Conservation (phyloP, 2,113 vertebrate species). For the Phaethon lepturus region DNA sequence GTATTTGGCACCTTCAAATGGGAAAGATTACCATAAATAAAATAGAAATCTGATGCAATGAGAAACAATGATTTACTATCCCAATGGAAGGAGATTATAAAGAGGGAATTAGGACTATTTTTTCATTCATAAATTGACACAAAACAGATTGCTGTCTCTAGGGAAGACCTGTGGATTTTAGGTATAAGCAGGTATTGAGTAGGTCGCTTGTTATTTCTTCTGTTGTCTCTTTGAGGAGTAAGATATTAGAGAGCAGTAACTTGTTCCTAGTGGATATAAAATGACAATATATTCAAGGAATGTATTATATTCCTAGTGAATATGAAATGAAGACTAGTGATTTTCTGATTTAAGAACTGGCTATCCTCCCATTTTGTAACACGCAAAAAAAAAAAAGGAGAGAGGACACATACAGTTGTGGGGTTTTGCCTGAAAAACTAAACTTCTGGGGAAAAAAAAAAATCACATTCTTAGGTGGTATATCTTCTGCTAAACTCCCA, state of each 20-base stretch:
- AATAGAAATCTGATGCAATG: neutral
- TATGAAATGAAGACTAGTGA: neutral
- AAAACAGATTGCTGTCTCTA: neutral
- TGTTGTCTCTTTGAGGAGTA: neutral
- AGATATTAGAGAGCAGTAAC: neutral
- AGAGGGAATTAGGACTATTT: neutral
- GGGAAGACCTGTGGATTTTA: neutral
- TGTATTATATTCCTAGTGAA: neutral
- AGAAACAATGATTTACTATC: neutral
- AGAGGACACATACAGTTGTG: accelerated
- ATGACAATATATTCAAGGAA: neutral
- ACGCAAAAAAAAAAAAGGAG: neutral
- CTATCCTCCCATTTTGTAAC: neutral
- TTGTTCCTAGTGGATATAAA: neutral
- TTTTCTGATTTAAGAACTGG: neutral
- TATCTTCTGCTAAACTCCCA: neutral
- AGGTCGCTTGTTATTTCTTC: neutral
- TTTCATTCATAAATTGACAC: neutral
- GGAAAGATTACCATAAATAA: neutral
- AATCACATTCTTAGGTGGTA: accelerated
- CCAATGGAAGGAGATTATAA: neutral
- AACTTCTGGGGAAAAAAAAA: neutral
- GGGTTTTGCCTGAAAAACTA: neutral
- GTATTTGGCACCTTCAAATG: neutral
- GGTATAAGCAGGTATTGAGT: neutral